Evolutionary conservation across 1,140 invertebrate species (phyloP), one percentile per base, ranked within the genome.

Genomic region (Drosophila chauvacae): DNA sequence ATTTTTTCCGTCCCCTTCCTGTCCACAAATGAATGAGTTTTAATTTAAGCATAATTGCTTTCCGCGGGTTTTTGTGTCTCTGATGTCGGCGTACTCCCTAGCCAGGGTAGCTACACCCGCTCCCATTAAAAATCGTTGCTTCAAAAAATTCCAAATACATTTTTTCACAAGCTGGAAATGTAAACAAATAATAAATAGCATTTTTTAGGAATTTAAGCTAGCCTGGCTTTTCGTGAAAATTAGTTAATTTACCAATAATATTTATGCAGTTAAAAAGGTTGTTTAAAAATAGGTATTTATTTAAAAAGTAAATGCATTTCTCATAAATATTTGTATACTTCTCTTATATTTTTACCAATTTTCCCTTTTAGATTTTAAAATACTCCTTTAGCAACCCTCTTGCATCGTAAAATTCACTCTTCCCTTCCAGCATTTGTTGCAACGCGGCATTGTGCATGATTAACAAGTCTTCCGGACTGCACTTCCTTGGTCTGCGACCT

Each of bases 21-120:
- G 18, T 35, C 44, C 53, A 79, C 74, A 90, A 90, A 90, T 81
- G 84, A 88, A 88, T 88, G 85, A 90, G 85, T 90, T 90, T 90
- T 85, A 90, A 90, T 90, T 90, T 85, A 85, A 90, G 85, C 86
- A 90, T 90, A 90, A 90, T 90, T 90, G 85, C 85, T 88, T 90
- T 90, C 80, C 62, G 81, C 66, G 74, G 86, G 48, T 51, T 81
- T 76, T 80, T 58, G 56, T 62, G 66, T 76, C 56, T 81, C 51
- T 78, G 45, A 61, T 59, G 48, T 23, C 57, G 57, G 28, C 50
- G 13, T 33, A 69, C 62, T 77, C 63, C 58, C 66, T 47, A 35
- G 37, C 48, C 41, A 7, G 37, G 48, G 41, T 35, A 26, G 53
- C 14, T 33, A 18, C 6, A 44, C 53, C 20, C 23, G 33, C 63